Percentiles rank a stretch among this genome's conserved stretches.
Conservation (phyloP, 1,140 invertebrate genomes). For the Polyergus mexicanus region DNA sequence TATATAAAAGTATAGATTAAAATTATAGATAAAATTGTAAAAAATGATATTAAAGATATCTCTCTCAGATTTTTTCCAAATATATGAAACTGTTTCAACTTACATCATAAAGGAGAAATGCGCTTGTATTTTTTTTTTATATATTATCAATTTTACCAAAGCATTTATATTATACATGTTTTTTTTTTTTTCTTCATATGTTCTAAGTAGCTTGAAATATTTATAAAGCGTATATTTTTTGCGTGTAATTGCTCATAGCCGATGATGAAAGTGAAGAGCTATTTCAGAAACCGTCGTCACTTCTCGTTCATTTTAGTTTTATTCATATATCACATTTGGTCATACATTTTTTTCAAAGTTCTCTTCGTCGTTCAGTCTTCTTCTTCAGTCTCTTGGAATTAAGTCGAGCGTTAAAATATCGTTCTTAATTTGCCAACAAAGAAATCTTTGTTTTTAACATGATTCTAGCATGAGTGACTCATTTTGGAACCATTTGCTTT, state of each 20-base stretch:
- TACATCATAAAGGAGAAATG: background rate
- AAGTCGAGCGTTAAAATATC: constrained; percentile 82
- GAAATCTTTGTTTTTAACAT: constrained; percentile 75
- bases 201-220: constrained; percentile 49
- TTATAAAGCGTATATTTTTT: constrained; percentile 48
- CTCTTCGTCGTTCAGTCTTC: constrained; percentile 45
- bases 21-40: background rate
- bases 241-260: constrained; percentile 58
- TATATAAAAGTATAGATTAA: background rate
- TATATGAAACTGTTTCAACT: constrained; percentile 10
- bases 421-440: constrained; percentile 78
- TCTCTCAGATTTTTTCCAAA: background rate
- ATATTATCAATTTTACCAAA: background rate
- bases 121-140: background rate
- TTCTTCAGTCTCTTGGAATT: constrained; percentile 69
- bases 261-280: constrained; percentile 67
- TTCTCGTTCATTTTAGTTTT: constrained; percentile 38
- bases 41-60: background rate
- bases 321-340: constrained; percentile 21
- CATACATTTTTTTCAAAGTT: constrained; percentile 51
- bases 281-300: constrained; percentile 50
- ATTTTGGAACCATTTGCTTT: constrained; percentile 24
- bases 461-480: constrained; percentile 66
- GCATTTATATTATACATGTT: no score
- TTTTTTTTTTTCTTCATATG: background rate